Evolutionary conservation across 1,140 invertebrate genomes (phyloP), one percentile per base, ranked within the genome.

Genomic region (Cylas formicarius): DNA sequence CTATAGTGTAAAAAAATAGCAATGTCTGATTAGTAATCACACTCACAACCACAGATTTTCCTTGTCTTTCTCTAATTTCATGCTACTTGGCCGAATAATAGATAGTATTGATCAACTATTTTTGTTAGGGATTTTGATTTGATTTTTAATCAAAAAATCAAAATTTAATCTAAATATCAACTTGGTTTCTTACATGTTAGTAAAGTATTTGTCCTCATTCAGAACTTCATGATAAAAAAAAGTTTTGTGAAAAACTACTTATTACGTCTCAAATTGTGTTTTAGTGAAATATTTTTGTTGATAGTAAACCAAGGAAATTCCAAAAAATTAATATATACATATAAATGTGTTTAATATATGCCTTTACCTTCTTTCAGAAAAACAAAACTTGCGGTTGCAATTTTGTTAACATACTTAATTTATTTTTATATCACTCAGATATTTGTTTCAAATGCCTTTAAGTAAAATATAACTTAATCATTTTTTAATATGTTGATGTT

Each of bases 141-240:
- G n/a, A 28, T 18, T 10, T 5, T 34, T n/a, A 19, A 34, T 18
- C 32, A 34, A 34, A 34, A n/a, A 13, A 13, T 7, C 17, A 34
- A 16, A 18, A 34, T 10, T 19, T 34, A 34, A 34, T 34, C 13
- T 27, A 2, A 10, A 27, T 27, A 27, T n/a, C n/a, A n/a, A n/a
- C 24, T 27, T 27, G 10, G 10, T 27, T 10, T n/a, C 10, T n/a
- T 27, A 27, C 2, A 27, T 27, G 10, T 10, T 27, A 27, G 10
- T 27, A 10, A 27, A 11, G 10, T n/a, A 27, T n/a, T 27, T 27
- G 13, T 27, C 13, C 10, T n/a, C 24, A 27, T n/a, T n/a, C 10
- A n/a, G 13, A n/a, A n/a, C 10, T n/a, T 27, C 24, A n/a, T 27
- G 10, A n/a, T 10, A 27, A 27, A 11, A 27, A 27, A 27, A 11